Percentiles rank a stretch among this genome's conserved stretches.
These are phyloP conservation scores for Actinemys pallida DNA, from an alignment of 2,113 vertebrate genomes.

Conservation along the genomic window DNA sequence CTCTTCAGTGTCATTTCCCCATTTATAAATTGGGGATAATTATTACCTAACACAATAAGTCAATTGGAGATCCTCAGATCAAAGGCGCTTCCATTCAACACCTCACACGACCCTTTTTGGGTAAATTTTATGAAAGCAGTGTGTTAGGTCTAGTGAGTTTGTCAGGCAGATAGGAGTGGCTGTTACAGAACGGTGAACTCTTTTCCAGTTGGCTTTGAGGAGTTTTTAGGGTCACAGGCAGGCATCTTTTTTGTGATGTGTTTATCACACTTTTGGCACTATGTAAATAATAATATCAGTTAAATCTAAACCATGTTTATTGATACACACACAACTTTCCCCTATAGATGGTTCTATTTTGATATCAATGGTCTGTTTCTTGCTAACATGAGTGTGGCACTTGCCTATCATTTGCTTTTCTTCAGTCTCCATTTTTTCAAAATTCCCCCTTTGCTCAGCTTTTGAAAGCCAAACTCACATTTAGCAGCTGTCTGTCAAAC, in stretches of 20 bases:
- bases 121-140: not conserved
- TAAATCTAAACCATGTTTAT: not conserved
- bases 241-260: accelerated
- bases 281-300: not conserved
- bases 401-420: not conserved
- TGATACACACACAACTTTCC: not conserved
- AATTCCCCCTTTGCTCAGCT: not conserved
- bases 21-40: not conserved
- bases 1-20: not conserved
- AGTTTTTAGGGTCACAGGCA: not conserved
- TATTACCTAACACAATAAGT: not conserved
- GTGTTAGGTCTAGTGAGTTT: not conserved
- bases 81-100: not conserved
- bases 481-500: not conserved
- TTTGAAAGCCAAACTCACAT: not conserved
- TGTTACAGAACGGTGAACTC: not conserved
- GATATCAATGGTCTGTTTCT: not conserved
- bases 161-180: not conserved
- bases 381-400: not conserved
- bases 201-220: not conserved
- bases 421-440: not conserved
- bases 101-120: not conserved
- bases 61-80: not conserved
- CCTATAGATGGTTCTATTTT: not conserved
- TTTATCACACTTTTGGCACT: not conserved